Evolutionary conservation across 2,888 invertebrate genomes (phyloP), one percentile per base, ranked within the genome.

Genomic region (Amphimallon solstitiale): DNA sequence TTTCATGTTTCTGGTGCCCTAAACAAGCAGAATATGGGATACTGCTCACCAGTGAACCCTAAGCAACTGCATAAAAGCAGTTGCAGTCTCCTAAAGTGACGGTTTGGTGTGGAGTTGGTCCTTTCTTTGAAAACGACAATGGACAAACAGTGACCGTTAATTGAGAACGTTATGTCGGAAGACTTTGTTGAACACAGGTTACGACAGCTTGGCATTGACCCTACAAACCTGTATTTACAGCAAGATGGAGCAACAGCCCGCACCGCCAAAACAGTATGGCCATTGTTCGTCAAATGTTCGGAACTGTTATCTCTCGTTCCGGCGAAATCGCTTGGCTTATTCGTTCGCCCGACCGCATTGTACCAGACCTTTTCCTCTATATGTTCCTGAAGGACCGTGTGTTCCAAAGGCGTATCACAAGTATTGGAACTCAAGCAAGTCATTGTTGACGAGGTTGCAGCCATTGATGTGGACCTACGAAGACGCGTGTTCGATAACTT

Each of bases 291-390:
- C 40, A 7, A 40, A 40, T 40, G 40, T 40, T 40, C 40, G 40
- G 40, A 40, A 40, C 40, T 40, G 40, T 40, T 40, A 40, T 40
- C 40, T 40, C 40, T 40, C 40, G 40, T 40, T 40, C 7, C 40
- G 40, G 14, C 3, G 40, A 40, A 12, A 40, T 40, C 40, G 3
- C 40, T 40, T 40, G 45, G 23, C 23, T 5, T 4, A 5, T 5
- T 23, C 23, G 23, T 2, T 23, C 23, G 23, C n/a, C n/a, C n/a
- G n/a, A n/a, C n/a, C n/a, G n/a, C n/a, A n/a, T n/a, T 23, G 23
- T 23, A 23, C 23, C 23, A 23, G 23, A 23, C 23, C 5, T 23
- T 23, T 23, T 23, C 23, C 23, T 23, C 3, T 23, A 23, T 2
- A 5, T 2, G 23, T 23, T 23, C 23, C 23, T 23, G 23, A 23